phyloP scores from a whole-genome alignment of 2,888 invertebrate species.

The Heliconius erato region DNA sequence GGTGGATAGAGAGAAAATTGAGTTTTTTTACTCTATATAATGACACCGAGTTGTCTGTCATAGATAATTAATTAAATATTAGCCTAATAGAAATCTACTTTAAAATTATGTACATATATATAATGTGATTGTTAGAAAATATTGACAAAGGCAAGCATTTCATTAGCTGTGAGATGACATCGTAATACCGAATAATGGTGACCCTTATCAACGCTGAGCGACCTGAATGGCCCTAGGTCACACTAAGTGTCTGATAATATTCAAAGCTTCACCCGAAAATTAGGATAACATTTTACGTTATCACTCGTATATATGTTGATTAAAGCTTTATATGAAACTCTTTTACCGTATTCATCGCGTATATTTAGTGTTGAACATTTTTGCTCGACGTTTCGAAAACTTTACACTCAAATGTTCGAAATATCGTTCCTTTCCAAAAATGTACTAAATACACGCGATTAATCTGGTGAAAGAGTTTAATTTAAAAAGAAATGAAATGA shows the following conservation, averaged over 20 bases:
- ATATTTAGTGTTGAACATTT: too few relatives aligned
- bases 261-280: slow-evolving; percentile 16
- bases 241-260: slow-evolving; percentile 32
- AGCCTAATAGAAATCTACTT: not conserved
- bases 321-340: not conserved
- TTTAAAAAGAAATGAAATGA: too few relatives aligned
- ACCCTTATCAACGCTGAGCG: slow-evolving; percentile 23
- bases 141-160: slow-evolving; percentile 19
- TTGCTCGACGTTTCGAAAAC: too few relatives aligned
- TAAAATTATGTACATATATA: not conserved
- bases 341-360: too few relatives aligned
- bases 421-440: too few relatives aligned
- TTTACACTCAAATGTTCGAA: too few relatives aligned
- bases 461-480: too few relatives aligned
- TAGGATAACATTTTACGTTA: slow-evolving; percentile 24
- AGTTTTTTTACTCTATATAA: not conserved
- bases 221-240: slow-evolving; percentile 28
- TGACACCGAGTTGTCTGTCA: not conserved
- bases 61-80: slow-evolving; percentile 4
- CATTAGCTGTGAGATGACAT: slow-evolving; percentile 12
- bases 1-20: not conserved
- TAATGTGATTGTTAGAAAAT: slow-evolving; percentile 4
- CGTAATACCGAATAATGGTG: slow-evolving; percentile 29
- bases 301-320: slow-evolving; percentile 25
- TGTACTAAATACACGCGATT: too few relatives aligned